Evolutionary conservation across 30 jellyfish, hydroid and myxozoan genomes (phyloP).

Genomic region (Aurelia sp.): DNA sequence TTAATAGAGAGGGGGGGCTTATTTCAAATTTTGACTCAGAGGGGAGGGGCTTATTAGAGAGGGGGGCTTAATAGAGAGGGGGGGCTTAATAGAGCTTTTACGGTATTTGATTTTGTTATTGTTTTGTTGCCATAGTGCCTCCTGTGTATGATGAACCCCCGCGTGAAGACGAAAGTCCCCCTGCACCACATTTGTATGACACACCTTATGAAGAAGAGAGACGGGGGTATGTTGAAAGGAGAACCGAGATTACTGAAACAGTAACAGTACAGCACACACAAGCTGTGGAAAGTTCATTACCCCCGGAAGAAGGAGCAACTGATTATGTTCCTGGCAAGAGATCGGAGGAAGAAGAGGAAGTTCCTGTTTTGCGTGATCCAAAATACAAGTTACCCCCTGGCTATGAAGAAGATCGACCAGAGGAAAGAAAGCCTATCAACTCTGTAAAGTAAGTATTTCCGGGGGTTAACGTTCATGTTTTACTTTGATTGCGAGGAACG

Average conservation of each 20-base stretch:
- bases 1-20: too few species aligned
- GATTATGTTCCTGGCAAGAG: constrained; percentile 34
- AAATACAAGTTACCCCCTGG: constrained; percentile 81
- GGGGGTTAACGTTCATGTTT: too few species aligned
- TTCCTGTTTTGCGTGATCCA: constrained; percentile 91
- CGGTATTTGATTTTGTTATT: too few species aligned
- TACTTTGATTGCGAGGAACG: too few species aligned
- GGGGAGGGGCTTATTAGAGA: too few species aligned
- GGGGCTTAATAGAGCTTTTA: too few species aligned
- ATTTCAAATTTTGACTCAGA: too few species aligned
- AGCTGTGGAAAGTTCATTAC: constrained; percentile 29
- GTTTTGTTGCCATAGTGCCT: too few species aligned
- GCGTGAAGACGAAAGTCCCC: constrained; percentile 11
- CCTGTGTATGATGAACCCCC: constrained; percentile 33
- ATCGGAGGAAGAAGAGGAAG: constrained; percentile 56
- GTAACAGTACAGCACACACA: constrained; percentile 52
- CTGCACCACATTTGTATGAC: constrained; percentile 32
- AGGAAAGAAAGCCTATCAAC: constrained; percentile 61
- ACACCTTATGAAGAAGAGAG: constrained; percentile 60
- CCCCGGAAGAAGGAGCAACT: constrained; percentile 20
- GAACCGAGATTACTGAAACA: constrained; percentile 40
- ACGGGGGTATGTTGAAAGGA: constrained; percentile 11
- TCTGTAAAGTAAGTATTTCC: constrained; percentile 77
- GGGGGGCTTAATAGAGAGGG: too few species aligned
- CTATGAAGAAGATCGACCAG: constrained; percentile 63